Conservation (phyloP, 2,888 invertebrate genomes). For the Ichneumoninae sp. region DNA sequence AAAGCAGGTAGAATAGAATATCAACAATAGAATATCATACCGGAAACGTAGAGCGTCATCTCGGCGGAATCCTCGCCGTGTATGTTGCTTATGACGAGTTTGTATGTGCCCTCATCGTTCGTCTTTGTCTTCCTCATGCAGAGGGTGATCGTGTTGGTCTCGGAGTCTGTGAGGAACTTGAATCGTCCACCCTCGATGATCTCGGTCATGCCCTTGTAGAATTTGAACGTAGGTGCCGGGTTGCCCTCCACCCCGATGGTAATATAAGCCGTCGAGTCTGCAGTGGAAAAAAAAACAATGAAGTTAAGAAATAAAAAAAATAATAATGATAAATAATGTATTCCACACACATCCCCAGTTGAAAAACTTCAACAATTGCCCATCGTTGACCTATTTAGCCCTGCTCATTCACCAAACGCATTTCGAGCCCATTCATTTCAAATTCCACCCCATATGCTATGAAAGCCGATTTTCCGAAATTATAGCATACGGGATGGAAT, state of each 20-base stretch:
- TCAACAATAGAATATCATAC: constrained; percentile 85
- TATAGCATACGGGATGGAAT: too few relatives aligned
- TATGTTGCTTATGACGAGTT: constrained; percentile 95
- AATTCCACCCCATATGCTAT: too few relatives aligned
- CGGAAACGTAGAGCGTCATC: constrained; percentile 98
- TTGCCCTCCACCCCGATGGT: constrained; percentile 97
- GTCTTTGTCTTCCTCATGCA: constrained; percentile 98
- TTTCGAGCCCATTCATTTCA: too few relatives aligned
- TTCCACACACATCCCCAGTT: too few relatives aligned
- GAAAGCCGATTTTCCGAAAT: too few relatives aligned
- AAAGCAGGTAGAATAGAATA: background rate
- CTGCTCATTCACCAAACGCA: too few relatives aligned
- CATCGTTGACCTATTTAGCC: too few relatives aligned
- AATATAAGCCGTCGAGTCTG: constrained; percentile 95
- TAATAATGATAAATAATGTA: background rate
- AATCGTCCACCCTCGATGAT: constrained; percentile 98
- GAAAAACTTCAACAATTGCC: too few relatives aligned
- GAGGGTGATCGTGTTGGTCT: constrained; percentile 95
- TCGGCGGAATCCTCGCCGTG: constrained; percentile 98
- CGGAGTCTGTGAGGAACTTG: constrained; percentile 97
- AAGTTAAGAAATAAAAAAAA: background rate
- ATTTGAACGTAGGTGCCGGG: constrained; percentile 97
- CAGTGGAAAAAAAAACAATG: background rate
- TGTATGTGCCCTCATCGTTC: constrained; percentile 98
- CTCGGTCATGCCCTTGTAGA: constrained; percentile 97